Conservation (phyloP, 53 echinoderm and acorn worm species). For the Zoroaster sp. region DNA sequence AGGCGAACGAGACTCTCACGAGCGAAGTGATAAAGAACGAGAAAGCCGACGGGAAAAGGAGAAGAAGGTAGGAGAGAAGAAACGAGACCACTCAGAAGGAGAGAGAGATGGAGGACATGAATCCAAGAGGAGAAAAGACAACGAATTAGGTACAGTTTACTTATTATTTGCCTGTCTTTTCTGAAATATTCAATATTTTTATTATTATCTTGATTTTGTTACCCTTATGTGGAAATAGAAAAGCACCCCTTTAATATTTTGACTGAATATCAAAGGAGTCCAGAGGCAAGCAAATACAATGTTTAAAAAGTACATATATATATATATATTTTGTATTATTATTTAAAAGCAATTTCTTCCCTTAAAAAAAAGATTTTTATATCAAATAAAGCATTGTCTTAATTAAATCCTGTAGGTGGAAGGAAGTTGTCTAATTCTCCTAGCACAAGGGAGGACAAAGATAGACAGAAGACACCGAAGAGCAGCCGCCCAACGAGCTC, state of each 20-base stretch:
- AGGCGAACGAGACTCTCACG: slow-evolving; percentile 53
- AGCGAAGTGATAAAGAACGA: slow-evolving; percentile 53
- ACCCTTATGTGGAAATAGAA: background rate
- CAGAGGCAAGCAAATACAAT: no score
- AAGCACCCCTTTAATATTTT: background rate
- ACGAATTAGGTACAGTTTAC: slow-evolving; percentile 55
- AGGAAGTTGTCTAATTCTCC: slow-evolving; percentile 28
- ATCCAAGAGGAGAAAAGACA: slow-evolving; percentile 73
- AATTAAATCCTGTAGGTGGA: background rate
- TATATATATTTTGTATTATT: no score
- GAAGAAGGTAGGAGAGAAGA: slow-evolving; percentile 60
- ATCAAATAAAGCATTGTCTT: no score
- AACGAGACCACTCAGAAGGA: slow-evolving; percentile 58
- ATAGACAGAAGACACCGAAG: slow-evolving; percentile 36
- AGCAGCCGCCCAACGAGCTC: slow-evolving; percentile 54
- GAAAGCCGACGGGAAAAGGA: slow-evolving; percentile 55
- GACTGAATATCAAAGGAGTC: no score
- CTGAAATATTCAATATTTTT: no score
- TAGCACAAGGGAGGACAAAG: slow-evolving; percentile 39
- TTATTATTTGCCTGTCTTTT: background rate
- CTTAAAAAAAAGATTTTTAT: no score
- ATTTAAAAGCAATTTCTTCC: no score
- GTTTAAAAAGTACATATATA: no score
- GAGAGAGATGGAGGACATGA: slow-evolving; percentile 58
- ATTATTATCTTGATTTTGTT: no score